Evolutionary conservation across 1,140 invertebrate genomes (phyloP), one percentile per base, ranked within the genome.

Genomic region (Drosophila kepulauana): DNA sequence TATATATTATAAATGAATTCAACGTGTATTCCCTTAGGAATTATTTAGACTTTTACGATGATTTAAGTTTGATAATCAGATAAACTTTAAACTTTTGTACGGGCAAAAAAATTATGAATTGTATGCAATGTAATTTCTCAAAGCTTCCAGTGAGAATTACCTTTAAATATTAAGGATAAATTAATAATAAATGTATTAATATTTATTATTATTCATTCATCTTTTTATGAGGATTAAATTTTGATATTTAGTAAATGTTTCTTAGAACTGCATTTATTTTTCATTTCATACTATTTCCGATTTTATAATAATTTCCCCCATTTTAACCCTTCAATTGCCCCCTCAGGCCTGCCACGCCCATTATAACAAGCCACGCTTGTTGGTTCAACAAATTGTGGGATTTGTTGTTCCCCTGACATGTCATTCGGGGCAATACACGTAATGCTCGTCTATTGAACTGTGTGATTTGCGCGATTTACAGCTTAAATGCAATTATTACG

Each of bases 401-500:
- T 43, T 43, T 43, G 41, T 43, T 43, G 41, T 13, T 43, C 41
- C 41, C 41, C n/a, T 13, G 41, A 13, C 54, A 56, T 57, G 54
- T 43, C 54, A 15, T 57, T 57, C 20, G 20, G 4, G 3, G 5
- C 41, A 43, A 33, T 54, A 20, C 45, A 20, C 33, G 62, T 52
- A 63, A 63, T 51, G 5, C 15, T 10, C 5, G 30, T 10, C 13
- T 5, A 69, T 51, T 56, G 46, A 70, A 49, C 33, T 51, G 46
- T 49, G 33, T 45, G 52, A 59, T 59, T 49, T 58, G n/a, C 3
- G 43, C 43, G 11, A 11, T 33, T 49, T 20, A 5, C 30, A 35
- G 33, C 11, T 49, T 52, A 64, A 41, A 45, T 46, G 4, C 48
- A 70, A 62, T 63, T 62, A 69, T 69, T 52, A 46, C 58, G 67